These are phyloP conservation scores for Corella eumyota DNA, from an alignment of 23 tunicate species.

Conservation along the genomic window DNA sequence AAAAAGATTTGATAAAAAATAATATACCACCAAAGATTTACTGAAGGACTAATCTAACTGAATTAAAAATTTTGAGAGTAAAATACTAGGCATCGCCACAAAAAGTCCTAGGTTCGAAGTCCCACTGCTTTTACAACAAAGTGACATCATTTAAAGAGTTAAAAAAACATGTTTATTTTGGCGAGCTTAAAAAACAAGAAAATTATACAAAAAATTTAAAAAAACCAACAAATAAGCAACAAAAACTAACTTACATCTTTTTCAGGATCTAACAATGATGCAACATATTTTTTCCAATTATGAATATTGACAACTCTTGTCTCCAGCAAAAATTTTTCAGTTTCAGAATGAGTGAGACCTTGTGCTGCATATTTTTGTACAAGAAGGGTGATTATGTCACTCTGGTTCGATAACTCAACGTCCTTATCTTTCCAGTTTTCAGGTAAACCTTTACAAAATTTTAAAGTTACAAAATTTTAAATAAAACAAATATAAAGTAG, in stretches of 20 bases:
- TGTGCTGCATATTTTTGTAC: conserved; percentile 22
- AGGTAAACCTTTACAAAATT: conserved; percentile 35
- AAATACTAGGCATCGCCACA: too few relatives aligned
- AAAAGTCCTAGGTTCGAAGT: too few relatives aligned
- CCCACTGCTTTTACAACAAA: too few relatives aligned
- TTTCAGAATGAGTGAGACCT: conserved; percentile 30
- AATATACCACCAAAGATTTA: too few relatives aligned
- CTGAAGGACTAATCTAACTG: too few relatives aligned
- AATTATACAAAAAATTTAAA: too few relatives aligned
- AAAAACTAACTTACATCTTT: not conserved
- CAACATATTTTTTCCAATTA: conserved; percentile 39
- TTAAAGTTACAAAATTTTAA: not conserved
- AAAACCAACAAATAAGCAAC: too few relatives aligned
- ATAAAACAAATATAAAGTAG: not conserved
- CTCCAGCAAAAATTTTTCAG: conserved; percentile 41
- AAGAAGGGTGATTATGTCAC: conserved; percentile 55
- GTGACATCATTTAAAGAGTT: too few relatives aligned
- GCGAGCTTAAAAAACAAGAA: too few relatives aligned
- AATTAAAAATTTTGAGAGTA: too few relatives aligned
- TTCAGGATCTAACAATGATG: conserved; percentile 10
- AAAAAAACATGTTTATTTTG: too few relatives aligned
- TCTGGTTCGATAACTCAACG: conserved; percentile 1
- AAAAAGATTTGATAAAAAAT: too few relatives aligned
- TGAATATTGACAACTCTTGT: conserved; percentile 75
- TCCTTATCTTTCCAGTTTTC: conserved; percentile 37